Conservation (phyloP, 2,797 vertebrate genomes). For the Pipistrellus pipistrellus region DNA sequence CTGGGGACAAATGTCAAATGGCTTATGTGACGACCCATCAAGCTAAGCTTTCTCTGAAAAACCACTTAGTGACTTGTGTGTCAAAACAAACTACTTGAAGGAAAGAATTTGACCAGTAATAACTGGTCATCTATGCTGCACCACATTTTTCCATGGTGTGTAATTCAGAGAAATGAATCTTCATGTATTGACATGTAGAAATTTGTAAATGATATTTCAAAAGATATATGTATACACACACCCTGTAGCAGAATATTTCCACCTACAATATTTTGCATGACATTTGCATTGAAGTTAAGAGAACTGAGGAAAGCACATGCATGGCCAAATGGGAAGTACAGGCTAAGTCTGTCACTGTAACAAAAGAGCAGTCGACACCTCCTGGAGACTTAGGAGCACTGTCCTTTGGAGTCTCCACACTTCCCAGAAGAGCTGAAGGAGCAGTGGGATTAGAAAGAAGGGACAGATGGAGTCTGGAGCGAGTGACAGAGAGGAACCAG, state of each 20-base stretch:
- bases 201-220: not conserved
- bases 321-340: not conserved
- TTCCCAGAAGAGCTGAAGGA: not conserved
- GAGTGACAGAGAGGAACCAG: not conserved
- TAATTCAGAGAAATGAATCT: conserved; percentile 87
- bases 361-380: not conserved
- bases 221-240: not conserved
- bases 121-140: conserved; percentile 85
- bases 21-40: conserved; percentile 93
- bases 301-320: not conserved
- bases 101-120: conserved; percentile 85
- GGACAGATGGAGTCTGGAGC: not conserved
- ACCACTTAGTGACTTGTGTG: conserved; percentile 83
- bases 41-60: conserved; percentile 88
- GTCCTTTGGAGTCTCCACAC: not conserved
- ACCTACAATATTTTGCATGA: conserved; percentile 31
- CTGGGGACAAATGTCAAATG: conserved; percentile 96
- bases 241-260: conserved; percentile 72
- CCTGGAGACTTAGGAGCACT: not conserved
- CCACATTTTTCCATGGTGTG: conserved; percentile 82
- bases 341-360: not conserved
- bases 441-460: not conserved
- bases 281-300: conserved; percentile 77
- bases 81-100: conserved; percentile 85
- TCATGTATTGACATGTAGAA: not conserved